Percentiles rank a stretch among this genome's conserved stretches.
Conservation (phyloP, 2,113 vertebrate genomes). For the Oryzias melastigma region DNA sequence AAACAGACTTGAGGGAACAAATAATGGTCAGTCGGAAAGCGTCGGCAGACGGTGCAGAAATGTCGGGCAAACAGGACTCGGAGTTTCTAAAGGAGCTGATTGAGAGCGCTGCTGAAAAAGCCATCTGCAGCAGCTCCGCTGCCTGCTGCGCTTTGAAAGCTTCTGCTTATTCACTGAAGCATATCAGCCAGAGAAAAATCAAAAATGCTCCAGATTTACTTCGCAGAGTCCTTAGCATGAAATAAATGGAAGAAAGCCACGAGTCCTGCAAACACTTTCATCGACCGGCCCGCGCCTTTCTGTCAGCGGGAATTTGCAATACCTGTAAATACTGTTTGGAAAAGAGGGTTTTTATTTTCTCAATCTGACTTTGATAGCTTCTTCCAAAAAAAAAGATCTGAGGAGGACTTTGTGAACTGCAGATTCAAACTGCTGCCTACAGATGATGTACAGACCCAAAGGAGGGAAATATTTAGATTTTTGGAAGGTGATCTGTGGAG, state of each 20-base stretch:
- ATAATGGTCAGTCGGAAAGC: no score
- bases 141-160: conserved; percentile 56
- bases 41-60: not conserved
- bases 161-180: conserved; percentile 27
- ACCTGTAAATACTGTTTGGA: not conserved
- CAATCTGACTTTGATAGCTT: conserved; percentile 3
- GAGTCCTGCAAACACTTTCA: conserved; percentile 10
- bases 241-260: conserved; percentile 16
- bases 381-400: not conserved
- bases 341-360: not conserved
- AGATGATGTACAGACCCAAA: no score
- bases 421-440: no score
- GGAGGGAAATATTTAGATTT: no score
- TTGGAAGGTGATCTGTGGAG: no score
- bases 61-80: not conserved
- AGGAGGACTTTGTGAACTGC: not conserved
- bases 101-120: conserved; percentile 20
- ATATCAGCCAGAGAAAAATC: conserved; percentile 4
- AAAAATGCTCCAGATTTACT: conserved; percentile 7
- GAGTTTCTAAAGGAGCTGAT: conserved; percentile 19
- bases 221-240: conserved; percentile 3
- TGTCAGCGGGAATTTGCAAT: not conserved
- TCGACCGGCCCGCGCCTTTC: conserved; percentile 8
- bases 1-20: conserved; percentile 6
- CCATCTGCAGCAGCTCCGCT: conserved; percentile 39